These are phyloP conservation scores for Planiliza haematocheilus DNA, from an alignment of 2,113 vertebrate species.

Conservation along the genomic window DNA sequence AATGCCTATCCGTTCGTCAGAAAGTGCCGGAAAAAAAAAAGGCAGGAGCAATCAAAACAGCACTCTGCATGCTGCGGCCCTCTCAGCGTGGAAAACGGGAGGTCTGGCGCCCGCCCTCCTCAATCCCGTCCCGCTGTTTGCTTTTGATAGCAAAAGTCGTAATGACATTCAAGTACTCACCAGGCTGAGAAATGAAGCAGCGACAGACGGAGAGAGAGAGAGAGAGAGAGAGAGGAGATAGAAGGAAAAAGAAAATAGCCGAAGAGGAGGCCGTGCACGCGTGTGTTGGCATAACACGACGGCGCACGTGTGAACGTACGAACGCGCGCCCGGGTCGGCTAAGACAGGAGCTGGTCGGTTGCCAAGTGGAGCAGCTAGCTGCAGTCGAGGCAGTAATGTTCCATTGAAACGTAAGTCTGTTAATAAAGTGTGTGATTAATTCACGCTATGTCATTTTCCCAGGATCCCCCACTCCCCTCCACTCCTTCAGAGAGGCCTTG, in stretches of 20 bases:
- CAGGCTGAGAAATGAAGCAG: constrained; percentile 62
- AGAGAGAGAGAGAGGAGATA: constrained; percentile 41
- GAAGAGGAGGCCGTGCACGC: constrained; percentile 2
- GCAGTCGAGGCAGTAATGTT: constrained; percentile 16
- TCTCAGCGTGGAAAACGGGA: constrained; percentile 46
- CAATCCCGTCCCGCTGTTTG: constrained; percentile 62
- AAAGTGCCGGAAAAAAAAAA: constrained; percentile 20
- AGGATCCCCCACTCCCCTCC: neutral
- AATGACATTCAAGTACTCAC: constrained; percentile 73
- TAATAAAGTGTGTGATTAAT: constrained; percentile 73
- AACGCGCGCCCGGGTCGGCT: neutral
- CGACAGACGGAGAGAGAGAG: constrained; percentile 36
- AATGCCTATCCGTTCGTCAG: constrained; percentile 10
- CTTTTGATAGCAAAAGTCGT: constrained; percentile 68
- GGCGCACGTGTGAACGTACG: neutral
- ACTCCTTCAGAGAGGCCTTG: constrained; percentile 41
- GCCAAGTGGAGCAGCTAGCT: constrained; percentile 51
- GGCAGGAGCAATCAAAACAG: constrained; percentile 42
- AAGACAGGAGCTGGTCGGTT: constrained; percentile 28
- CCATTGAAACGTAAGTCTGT: constrained; percentile 47
- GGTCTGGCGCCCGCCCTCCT: constrained; percentile 26
- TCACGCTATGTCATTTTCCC: constrained; percentile 63
- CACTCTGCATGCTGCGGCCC: constrained; percentile 44
- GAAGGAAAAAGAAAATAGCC: neutral
- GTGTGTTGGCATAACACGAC: neutral